Evolutionary conservation across 2,888 invertebrate species (phyloP).

Genomic region (Druceiella hillmani): DNA sequence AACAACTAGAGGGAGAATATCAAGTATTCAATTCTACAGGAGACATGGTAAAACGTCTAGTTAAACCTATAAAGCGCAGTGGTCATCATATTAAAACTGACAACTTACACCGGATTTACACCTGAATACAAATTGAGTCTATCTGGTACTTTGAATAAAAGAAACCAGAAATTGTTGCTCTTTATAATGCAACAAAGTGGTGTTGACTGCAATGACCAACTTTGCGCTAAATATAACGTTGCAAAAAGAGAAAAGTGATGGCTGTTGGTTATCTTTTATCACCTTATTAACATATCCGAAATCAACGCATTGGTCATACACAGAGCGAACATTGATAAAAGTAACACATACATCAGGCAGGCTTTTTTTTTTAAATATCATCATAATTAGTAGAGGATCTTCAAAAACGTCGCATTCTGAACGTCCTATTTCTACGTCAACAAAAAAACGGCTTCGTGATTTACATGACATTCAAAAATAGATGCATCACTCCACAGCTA

Average conservation of each 20-base stretch:
- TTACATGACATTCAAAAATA: slow-evolving; percentile 16
- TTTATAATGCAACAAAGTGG: slow-evolving; percentile 23
- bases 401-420: slow-evolving; percentile 17
- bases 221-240: slow-evolving; percentile 23
- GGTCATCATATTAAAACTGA: slow-evolving; percentile 11
- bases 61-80: slow-evolving; percentile 13
- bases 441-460: slow-evolving; percentile 18
- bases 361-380: slow-evolving; percentile 16
- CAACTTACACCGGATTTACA: slow-evolving; percentile 5
- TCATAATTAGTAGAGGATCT: slow-evolving; percentile 15
- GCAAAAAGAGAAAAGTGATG: slow-evolving; percentile 23
- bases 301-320: slow-evolving; percentile 19
- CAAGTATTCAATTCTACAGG: slow-evolving; percentile 5
- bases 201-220: slow-evolving; percentile 19
- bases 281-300: slow-evolving; percentile 19
- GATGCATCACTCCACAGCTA: slow-evolving; percentile 11
- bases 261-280: too few relatives aligned
- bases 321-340: slow-evolving; percentile 13
- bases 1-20: slow-evolving; percentile 7
- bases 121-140: slow-evolving; percentile 11
- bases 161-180: slow-evolving; percentile 18
- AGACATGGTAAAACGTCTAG: slow-evolving; percentile 10
- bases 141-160: slow-evolving; percentile 19
- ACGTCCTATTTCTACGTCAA: slow-evolving; percentile 6
- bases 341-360: slow-evolving; percentile 11